These are phyloP conservation scores for Pectinophora gossypiella DNA, from an alignment of 1,140 invertebrate genomes.

Conservation along the genomic window DNA sequence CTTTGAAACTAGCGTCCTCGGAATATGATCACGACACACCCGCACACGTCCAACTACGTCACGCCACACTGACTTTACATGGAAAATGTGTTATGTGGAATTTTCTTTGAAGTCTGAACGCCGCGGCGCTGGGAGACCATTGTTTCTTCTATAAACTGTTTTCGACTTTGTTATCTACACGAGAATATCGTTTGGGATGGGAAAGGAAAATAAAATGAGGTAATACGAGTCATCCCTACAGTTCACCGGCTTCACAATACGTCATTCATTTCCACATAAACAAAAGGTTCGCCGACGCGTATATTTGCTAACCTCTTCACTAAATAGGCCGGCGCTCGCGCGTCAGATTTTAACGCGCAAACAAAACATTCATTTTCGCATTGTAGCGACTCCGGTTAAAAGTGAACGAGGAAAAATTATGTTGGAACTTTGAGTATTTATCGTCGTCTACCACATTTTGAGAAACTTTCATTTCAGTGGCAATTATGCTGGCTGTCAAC, in stretches of 20 bases:
- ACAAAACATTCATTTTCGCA: slow-evolving; percentile 11
- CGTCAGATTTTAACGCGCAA: slow-evolving; percentile 14
- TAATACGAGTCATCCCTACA: not conserved
- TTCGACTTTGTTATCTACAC: not conserved
- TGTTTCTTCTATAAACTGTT: not conserved
- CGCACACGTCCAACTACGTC: not conserved
- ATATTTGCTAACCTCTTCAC: slow-evolving; percentile 14
- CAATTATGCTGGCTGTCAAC: no score
- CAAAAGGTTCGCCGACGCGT: not conserved
- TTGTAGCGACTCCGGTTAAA: no score
- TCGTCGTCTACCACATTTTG: no score
- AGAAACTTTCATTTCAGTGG: no score
- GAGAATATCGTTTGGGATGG: not conserved
- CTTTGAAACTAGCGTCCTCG: slow-evolving; percentile 34
- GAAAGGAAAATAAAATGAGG: not conserved
- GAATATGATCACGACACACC: slow-evolving; percentile 32
- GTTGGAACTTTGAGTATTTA: no score
- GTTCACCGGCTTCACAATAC: not conserved
- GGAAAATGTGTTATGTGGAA: no score
- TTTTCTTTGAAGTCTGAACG: no score
- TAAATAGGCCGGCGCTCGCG: slow-evolving; percentile 11
- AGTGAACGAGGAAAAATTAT: no score
- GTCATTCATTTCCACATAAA: not conserved
- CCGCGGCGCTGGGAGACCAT: not conserved
- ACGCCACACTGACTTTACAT: no score